Conservation (phyloP, 2,113 vertebrate genomes). For the human region DNA sequence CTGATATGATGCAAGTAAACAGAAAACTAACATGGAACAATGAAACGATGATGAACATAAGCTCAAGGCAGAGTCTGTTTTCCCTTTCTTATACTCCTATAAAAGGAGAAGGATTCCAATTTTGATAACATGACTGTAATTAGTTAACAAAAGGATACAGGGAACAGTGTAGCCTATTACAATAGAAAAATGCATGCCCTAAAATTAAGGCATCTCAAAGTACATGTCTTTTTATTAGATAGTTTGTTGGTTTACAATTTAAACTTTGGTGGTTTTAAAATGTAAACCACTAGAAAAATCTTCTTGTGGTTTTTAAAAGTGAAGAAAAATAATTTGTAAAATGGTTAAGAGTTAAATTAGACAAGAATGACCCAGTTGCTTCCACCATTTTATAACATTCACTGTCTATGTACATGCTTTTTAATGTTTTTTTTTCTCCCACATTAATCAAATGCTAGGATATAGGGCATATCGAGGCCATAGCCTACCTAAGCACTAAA, state of each 20-base stretch:
- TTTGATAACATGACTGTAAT: neutral
- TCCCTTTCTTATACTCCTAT: neutral
- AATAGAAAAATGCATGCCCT: neutral
- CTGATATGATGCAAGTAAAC: neutral
- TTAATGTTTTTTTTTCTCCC: neutral
- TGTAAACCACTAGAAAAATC: neutral
- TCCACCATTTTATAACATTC: neutral
- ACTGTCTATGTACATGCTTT: neutral
- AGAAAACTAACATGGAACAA: neutral
- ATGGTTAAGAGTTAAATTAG: neutral
- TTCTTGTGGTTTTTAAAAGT: neutral
- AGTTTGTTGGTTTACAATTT: neutral
- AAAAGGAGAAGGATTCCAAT: neutral
- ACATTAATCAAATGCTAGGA: constrained; percentile 27
- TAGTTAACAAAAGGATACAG: neutral
- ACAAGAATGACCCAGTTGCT: neutral
- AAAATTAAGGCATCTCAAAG: neutral
- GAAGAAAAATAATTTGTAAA: neutral
- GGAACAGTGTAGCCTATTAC: neutral
- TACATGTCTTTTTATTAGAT: neutral
- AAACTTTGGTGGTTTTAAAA: neutral
- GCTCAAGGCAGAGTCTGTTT: neutral
- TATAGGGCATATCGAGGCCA: constrained; percentile 25
- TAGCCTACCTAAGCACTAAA: neutral
- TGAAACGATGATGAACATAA: neutral